Conservation (phyloP, 2,797 vertebrate genomes). For the Pelochelys cantorii region DNA sequence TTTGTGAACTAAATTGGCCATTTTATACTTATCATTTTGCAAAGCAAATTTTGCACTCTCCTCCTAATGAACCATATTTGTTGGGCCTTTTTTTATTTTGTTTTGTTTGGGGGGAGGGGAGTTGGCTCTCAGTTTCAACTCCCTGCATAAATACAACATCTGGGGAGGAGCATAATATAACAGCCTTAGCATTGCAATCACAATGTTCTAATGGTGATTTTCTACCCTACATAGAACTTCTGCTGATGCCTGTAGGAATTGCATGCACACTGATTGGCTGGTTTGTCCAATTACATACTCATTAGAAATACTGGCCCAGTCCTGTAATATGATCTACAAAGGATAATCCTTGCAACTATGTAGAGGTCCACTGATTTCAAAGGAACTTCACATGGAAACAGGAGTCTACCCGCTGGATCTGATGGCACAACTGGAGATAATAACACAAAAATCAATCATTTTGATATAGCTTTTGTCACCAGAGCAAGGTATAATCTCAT, state of each 20-base stretch:
- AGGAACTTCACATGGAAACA: not conserved
- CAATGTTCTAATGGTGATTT: not conserved
- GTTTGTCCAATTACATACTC: not conserved
- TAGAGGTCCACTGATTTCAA: not conserved
- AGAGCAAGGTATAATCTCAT: not conserved
- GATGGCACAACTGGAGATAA: not conserved
- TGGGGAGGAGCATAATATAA: not conserved
- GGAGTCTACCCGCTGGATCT: not conserved
- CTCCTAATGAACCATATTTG: constrained; percentile 10
- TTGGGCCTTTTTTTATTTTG: not conserved
- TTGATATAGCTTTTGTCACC: not conserved
- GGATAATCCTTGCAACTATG: not conserved
- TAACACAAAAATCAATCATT: not conserved
- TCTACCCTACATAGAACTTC: not conserved
- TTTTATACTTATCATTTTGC: constrained; percentile 47
- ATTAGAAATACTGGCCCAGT: not conserved
- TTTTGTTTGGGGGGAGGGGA: no score
- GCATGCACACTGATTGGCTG: not conserved
- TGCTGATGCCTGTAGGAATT: not conserved
- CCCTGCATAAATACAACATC: not conserved
- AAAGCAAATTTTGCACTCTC: not conserved
- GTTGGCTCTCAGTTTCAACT: constrained; percentile 4
- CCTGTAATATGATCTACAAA: fast-evolving
- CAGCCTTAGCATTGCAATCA: fast-evolving
- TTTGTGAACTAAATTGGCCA: constrained; percentile 64